These are phyloP conservation scores for Perdix hodgsoniae DNA, from an alignment of 2,797 vertebrate genomes.

Conservation along the genomic window DNA sequence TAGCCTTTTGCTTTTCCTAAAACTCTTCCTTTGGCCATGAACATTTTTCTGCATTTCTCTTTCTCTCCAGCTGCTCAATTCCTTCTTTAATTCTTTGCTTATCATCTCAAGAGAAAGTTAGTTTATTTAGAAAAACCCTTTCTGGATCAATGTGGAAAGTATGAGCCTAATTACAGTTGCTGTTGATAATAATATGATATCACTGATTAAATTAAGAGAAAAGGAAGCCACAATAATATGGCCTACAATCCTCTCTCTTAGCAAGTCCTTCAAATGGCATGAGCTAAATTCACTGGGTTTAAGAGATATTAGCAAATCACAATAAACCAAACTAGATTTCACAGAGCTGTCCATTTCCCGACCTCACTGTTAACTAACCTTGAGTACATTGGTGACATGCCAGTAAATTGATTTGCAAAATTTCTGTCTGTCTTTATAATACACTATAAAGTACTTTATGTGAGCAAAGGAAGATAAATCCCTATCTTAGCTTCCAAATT, in stretches of 20 bases:
- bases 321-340: background rate
- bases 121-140: background rate
- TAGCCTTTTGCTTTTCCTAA: background rate
- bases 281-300: background rate
- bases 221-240: background rate
- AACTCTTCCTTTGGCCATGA: background rate
- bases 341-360: background rate
- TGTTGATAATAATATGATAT: background rate
- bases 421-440: constrained; percentile 9
- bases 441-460: constrained; percentile 6
- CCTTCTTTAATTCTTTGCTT: background rate
- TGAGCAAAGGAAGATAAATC: background rate
- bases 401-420: constrained; percentile 45
- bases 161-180: background rate
- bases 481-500: constrained; percentile 16
- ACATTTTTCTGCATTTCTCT: background rate
- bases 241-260: background rate
- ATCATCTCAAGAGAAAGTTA: background rate
- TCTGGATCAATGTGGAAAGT: background rate
- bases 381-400: background rate
- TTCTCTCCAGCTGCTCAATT: background rate
- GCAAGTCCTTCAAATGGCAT: background rate
- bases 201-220: background rate
- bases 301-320: background rate
- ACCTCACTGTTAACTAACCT: background rate